A percentile compares a stretch with the other conserved stretches of the same genome.
phyloP scores from a whole-genome alignment of 2,113 vertebrate genomes.

The Dissostichus mawsoni region DNA sequence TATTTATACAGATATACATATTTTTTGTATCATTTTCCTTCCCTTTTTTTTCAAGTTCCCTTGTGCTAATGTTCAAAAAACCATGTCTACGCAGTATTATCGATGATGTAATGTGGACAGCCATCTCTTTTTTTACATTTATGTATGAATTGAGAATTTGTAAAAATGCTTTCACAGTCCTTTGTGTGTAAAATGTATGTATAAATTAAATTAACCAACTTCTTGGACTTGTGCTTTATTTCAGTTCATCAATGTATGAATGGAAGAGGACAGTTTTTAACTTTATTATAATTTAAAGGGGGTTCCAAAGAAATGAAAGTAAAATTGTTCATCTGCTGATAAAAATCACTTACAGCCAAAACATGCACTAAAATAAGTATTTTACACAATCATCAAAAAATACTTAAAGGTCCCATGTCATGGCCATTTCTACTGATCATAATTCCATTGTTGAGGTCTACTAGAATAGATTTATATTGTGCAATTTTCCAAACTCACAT shows the following conservation, averaged over 20 bases:
- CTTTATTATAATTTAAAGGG: not conserved
- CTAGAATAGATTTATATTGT: too few species aligned
- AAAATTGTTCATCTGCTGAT: too few species aligned
- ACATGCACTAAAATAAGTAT: not conserved
- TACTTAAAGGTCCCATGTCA: too few species aligned
- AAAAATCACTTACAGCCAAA: not conserved
- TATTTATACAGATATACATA: slow-evolving; percentile 89
- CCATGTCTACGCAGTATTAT: slow-evolving; percentile 83
- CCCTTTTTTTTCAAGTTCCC: slow-evolving; percentile 41
- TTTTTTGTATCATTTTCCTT: slow-evolving; percentile 82
- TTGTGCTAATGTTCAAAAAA: slow-evolving; percentile 79
- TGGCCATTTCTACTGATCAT: too few species aligned
- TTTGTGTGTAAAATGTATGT: slow-evolving; percentile 88
- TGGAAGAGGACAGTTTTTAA: too few species aligned
- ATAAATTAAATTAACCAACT: slow-evolving; percentile 94
- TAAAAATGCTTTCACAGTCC: slow-evolving; percentile 90
- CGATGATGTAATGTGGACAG: slow-evolving; percentile 79
- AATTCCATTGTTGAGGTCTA: too few species aligned
- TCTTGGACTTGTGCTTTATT: slow-evolving; percentile 83
- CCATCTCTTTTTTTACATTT: slow-evolving; percentile 92
- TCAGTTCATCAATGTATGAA: slow-evolving; percentile 21
- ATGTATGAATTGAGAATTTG: slow-evolving; percentile 91
- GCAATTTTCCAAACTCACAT: too few species aligned
- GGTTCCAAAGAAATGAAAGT: too few species aligned
- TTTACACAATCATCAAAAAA: too few species aligned